Conservation (phyloP, 2,888 invertebrate genomes). For the Hypsopygia costalis region DNA sequence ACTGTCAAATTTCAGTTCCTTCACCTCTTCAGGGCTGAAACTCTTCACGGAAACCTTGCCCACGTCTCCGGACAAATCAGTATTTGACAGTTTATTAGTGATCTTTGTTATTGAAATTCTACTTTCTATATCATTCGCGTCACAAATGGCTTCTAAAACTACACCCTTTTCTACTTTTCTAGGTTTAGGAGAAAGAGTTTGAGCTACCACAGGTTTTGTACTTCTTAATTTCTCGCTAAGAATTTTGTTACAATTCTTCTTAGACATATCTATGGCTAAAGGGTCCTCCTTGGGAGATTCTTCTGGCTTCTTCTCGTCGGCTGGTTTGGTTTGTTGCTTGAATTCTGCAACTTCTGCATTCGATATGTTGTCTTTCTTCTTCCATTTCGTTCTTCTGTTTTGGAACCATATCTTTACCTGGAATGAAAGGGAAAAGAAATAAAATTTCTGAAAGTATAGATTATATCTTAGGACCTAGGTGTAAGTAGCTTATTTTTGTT, state of each 20-base stretch:
- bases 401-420: conserved; percentile 97
- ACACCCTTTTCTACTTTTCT: conserved; percentile 63
- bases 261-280: conserved; percentile 65
- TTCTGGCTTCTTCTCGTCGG: conserved; percentile 48
- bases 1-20: conserved; percentile 59
- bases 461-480: too few relatives aligned
- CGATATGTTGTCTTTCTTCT: conserved; percentile 95
- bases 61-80: conserved; percentile 49
- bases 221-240: conserved; percentile 61
- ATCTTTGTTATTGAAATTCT: conserved; percentile 77
- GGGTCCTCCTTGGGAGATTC: conserved; percentile 56
- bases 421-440: conserved; percentile 43
- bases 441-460: too few relatives aligned
- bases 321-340: conserved; percentile 79
- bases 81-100: conserved; percentile 66
- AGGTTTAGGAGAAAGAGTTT: conserved; percentile 45
- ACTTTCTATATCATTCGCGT: conserved; percentile 69
- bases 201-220: conserved; percentile 41
- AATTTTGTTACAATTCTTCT: conserved; percentile 62
- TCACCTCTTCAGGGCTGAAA: conserved; percentile 65
- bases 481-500: too few relatives aligned
- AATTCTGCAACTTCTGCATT: conserved; percentile 94
- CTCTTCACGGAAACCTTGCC: conserved; percentile 61
- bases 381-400: conserved; percentile 87
- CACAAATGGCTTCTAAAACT: conserved; percentile 58